Percentiles rank a stretch among this genome's conserved stretches.
Conservation (phyloP, 2,888 invertebrate species). For the Thalpophila matura region DNA sequence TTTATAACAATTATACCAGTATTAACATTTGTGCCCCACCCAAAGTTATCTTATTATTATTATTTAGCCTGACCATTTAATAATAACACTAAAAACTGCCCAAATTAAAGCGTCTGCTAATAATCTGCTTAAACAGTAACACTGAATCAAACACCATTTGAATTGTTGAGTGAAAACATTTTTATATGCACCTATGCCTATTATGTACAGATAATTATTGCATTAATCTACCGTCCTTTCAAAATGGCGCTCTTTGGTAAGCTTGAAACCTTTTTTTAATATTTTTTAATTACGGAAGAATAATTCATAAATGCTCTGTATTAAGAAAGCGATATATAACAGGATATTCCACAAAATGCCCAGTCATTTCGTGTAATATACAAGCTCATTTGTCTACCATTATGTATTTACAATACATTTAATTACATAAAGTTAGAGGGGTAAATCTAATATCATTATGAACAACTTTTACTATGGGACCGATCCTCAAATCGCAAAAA, state of each 20-base stretch:
- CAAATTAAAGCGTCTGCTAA: background rate
- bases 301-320: too few species aligned
- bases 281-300: too few species aligned
- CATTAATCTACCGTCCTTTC: slow-evolving; percentile 12
- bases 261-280: slow-evolving; percentile 2
- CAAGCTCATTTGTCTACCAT: background rate
- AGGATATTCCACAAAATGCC: slow-evolving; percentile 31
- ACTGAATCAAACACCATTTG: background rate
- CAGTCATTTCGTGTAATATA: slow-evolving; percentile 17
- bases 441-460: too few species aligned
- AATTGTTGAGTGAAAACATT: slow-evolving; percentile 15
- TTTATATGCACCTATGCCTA: slow-evolving; percentile 9
- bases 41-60: background rate
- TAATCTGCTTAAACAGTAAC: slow-evolving; percentile 2
- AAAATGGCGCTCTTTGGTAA: slow-evolving; percentile 44
- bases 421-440: too few species aligned
- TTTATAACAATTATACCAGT: background rate
- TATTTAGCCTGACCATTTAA: slow-evolving; percentile 21
- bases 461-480: too few species aligned
- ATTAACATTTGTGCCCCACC: background rate
- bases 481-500: too few species aligned
- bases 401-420: slow-evolving; percentile 32
- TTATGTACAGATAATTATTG: slow-evolving; percentile 41
- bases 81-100: slow-evolving; percentile 32
- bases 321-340: slow-evolving; percentile 1